Percentiles rank a stretch among this genome's conserved stretches.
Evolutionary conservation across 2,888 invertebrate genomes (phyloP).

Genomic region (Epicampocera succincta): DNA sequence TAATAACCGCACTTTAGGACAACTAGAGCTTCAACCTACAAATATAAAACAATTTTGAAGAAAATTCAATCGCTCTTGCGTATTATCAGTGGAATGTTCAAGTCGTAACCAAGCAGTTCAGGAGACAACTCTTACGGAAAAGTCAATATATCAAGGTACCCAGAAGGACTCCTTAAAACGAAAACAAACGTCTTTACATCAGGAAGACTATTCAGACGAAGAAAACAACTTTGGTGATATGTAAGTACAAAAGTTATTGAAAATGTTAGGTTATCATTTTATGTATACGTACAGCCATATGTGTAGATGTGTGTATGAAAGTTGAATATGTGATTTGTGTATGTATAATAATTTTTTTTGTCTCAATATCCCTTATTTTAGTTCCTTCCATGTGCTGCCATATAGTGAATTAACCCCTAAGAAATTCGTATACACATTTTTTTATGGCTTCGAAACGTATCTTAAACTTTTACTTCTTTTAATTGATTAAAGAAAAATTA

Average conservation of each 20-base stretch:
- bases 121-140: slow-evolving; percentile 70
- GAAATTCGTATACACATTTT: slow-evolving; percentile 32
- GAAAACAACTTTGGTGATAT: slow-evolving; percentile 76
- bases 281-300: too few relatives aligned
- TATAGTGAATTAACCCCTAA: slow-evolving; percentile 29
- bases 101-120: slow-evolving; percentile 44
- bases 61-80: slow-evolving; percentile 61
- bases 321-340: background rate
- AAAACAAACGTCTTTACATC: slow-evolving; percentile 72
- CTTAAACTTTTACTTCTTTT: background rate
- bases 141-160: slow-evolving; percentile 65
- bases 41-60: slow-evolving; percentile 49
- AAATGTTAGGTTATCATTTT: slow-evolving; percentile 39
- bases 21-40: slow-evolving; percentile 69
- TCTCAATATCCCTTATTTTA: slow-evolving; percentile 13
- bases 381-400: slow-evolving; percentile 3
- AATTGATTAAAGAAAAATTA: too few relatives aligned
- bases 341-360: background rate
- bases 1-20: slow-evolving; percentile 70
- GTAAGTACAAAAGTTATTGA: slow-evolving; percentile 74
- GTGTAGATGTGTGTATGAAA: too few relatives aligned
- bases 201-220: slow-evolving; percentile 74
- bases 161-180: slow-evolving; percentile 26
- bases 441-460: background rate
- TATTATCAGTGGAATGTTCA: slow-evolving; percentile 64